phyloP scores from a whole-genome alignment of 2,113 vertebrate genomes.

The Synodontis membranacea region DNA sequence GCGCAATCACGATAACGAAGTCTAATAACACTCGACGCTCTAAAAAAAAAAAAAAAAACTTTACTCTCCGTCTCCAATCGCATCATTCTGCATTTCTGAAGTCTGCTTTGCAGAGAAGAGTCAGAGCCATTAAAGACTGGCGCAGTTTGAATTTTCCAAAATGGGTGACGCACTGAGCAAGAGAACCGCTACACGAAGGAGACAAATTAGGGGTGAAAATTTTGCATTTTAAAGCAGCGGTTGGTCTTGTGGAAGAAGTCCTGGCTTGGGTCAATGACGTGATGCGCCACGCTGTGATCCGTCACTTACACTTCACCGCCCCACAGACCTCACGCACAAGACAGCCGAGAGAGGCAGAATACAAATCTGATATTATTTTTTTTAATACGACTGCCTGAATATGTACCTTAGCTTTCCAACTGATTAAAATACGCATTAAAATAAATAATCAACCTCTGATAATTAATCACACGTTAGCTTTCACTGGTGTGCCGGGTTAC shows the following conservation, averaged over 20 bases:
- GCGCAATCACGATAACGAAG: no score
- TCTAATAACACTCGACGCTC: not conserved
- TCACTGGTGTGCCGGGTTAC: no score
- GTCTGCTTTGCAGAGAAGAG: not conserved
- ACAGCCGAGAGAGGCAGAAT: not conserved
- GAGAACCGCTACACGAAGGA: not conserved
- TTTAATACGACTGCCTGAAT: not conserved
- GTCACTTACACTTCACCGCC: not conserved
- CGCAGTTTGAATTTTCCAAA: not conserved
- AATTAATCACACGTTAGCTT: no score
- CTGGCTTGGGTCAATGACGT: not conserved
- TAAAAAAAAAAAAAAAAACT: no score
- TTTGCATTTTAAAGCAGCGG: not conserved
- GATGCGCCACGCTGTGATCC: not conserved
- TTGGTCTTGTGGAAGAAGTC: not conserved
- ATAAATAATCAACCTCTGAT: no score
- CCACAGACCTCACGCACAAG: not conserved
- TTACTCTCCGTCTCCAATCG: not conserved
- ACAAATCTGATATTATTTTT: not conserved
- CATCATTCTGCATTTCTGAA: not conserved
- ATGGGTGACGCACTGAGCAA: not conserved
- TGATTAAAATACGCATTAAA: not conserved
- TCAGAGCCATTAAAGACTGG: not conserved
- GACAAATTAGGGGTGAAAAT: not conserved
- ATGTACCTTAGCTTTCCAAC: not conserved